Evolutionary conservation across 1,140 invertebrate species (phyloP).

Genomic region (Bicyclus anynana): DNA sequence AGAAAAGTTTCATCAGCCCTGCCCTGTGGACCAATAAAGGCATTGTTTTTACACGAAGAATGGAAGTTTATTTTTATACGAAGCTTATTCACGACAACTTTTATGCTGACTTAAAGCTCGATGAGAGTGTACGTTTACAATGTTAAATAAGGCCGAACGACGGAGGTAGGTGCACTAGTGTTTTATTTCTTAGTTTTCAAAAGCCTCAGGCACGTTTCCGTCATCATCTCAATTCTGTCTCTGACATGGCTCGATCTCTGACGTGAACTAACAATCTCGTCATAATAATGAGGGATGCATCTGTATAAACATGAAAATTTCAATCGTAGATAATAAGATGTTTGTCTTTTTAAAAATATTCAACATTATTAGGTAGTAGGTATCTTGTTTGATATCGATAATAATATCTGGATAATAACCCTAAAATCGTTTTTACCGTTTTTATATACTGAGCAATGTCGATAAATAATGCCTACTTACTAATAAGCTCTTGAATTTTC

Average conservation of each 20-base stretch:
- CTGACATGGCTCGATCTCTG: neutral
- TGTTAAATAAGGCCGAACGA: neutral
- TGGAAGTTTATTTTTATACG: slow-evolving; percentile 10
- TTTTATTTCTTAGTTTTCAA: neutral
- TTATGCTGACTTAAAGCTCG: slow-evolving; percentile 1
- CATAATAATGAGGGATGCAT: neutral
- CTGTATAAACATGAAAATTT: too few relatives aligned
- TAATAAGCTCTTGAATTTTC: too few relatives aligned
- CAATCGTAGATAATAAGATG: too few relatives aligned
- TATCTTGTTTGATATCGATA: too few relatives aligned
- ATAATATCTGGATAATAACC: too few relatives aligned
- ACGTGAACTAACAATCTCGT: neutral
- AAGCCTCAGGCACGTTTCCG: neutral
- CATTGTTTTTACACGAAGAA: slow-evolving; percentile 24
- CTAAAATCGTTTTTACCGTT: too few relatives aligned
- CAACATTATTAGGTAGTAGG: too few relatives aligned
- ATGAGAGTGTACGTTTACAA: slow-evolving; percentile 1
- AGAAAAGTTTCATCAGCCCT: slow-evolving; percentile 22
- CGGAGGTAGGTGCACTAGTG: neutral
- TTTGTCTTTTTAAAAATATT: too few relatives aligned
- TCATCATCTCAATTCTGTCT: neutral
- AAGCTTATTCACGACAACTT: slow-evolving; percentile 8
- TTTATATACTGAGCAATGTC: too few relatives aligned
- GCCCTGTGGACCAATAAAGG: slow-evolving; percentile 22
- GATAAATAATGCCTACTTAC: too few relatives aligned